Conservation (phyloP, 2,888 invertebrate species). For the Tribolium freemani region DNA sequence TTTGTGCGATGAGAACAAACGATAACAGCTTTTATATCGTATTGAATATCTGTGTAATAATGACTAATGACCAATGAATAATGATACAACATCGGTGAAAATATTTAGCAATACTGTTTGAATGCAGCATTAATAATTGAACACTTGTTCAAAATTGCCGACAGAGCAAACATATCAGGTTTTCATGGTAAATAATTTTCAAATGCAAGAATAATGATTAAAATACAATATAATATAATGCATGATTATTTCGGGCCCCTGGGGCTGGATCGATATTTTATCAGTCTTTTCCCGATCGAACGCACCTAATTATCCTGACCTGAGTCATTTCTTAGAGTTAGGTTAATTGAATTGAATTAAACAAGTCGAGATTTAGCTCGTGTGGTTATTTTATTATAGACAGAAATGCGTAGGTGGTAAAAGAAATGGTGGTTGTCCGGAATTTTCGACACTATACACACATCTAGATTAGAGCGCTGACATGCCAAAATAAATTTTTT, state of each 20-base stretch:
- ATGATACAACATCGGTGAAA: background rate
- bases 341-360: conserved; percentile 26
- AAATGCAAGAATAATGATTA: conserved; percentile 8
- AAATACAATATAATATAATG: conserved; percentile 20
- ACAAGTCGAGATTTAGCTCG: conserved; percentile 5
- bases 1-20: background rate
- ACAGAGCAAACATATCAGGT: conserved; percentile 9
- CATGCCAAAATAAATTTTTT: conserved; percentile 24
- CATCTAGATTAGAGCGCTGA: conserved; percentile 24
- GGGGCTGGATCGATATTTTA: conserved; percentile 1
- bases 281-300: conserved; percentile 17
- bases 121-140: conserved; percentile 11
- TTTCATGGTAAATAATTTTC: conserved; percentile 13
- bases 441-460: conserved; percentile 21
- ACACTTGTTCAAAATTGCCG: conserved; percentile 13
- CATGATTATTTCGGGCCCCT: conserved; percentile 16
- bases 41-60: background rate
- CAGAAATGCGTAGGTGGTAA: conserved; percentile 15
- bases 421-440: conserved; percentile 22
- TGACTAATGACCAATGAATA: no score
- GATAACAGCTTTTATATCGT: conserved; percentile 6
- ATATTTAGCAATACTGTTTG: conserved; percentile 2
- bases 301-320: conserved; percentile 24
- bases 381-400: conserved; percentile 8
- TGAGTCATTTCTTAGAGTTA: conserved; percentile 30